Evolutionary conservation across 1,140 invertebrate genomes (phyloP), one percentile per base, ranked within the genome.

Genomic region (Lepidurus apus): DNA sequence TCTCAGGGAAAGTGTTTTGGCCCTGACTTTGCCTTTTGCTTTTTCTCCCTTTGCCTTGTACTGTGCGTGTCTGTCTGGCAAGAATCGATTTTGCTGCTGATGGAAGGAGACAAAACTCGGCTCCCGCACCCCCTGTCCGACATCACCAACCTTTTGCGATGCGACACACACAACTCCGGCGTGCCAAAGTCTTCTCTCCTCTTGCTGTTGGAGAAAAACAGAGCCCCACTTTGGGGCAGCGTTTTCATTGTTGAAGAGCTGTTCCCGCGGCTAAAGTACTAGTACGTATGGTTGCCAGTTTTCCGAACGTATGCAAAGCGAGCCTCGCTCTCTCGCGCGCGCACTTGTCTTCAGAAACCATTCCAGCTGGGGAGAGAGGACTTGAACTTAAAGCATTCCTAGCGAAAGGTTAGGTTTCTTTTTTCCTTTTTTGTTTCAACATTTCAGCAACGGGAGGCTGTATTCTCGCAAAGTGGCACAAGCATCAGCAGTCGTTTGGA

Each of bases 161-260:
- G 53, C 53, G 53, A 65, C 53, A 11, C 34, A 34, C 53, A 7
- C 21, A 65, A 65, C 53, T 65, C 53, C 17, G 53, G 34, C 34
- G 34, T 21, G 7, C 7, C 21, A 13, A n/a, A 13, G 53, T 65
- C 53, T 13, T 21, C 53, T 65, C 53, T 65, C 53, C 0, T 65
- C 53, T 65, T 1, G 53, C 53, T 65, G 53, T 65, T 65, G 53
- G 4, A 21, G 21, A 17, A 21, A 65, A 65, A 65, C 53, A 65
- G 21, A 21, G 53, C 53, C 34, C 34, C 53, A 65, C 53, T 65
- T 65, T 21, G 53, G 8, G 21, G 17, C 53, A 34, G 34, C 21
- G 21, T 65, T 65, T 65, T 65, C 53, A 65, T 65, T 65, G 53
- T 65, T 65, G 53, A 65, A 65, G 53, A 65, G 53, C 53, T n/a